Conservation (phyloP, 1,140 invertebrate genomes). For the Chymomyza costata region DNA sequence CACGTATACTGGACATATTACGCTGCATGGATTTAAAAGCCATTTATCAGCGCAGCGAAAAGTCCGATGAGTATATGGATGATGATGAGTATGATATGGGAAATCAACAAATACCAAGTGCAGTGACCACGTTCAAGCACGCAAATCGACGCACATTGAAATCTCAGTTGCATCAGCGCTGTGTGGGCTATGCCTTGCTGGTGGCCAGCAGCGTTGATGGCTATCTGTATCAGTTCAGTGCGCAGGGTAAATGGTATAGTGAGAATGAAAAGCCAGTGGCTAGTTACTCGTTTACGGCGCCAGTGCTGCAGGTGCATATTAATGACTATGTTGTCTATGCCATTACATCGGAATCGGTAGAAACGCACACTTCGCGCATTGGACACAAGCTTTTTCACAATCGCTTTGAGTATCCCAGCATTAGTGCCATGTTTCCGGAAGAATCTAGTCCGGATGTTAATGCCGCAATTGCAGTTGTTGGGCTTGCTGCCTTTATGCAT, state of each 20-base stretch:
- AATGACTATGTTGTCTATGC: slow-evolving; percentile 84
- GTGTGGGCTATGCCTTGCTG: slow-evolving; percentile 59
- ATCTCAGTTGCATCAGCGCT: slow-evolving; percentile 56
- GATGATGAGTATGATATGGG: slow-evolving; percentile 71
- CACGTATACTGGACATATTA: slow-evolving; percentile 57
- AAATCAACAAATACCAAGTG: slow-evolving; percentile 67
- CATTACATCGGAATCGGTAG: slow-evolving; percentile 85
- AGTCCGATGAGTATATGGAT: slow-evolving; percentile 27
- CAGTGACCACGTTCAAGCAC: slow-evolving; percentile 65
- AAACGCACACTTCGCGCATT: slow-evolving; percentile 85
- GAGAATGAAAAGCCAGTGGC: slow-evolving; percentile 72
- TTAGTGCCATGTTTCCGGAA: slow-evolving; percentile 55
- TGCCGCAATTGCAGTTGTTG: slow-evolving; percentile 84
- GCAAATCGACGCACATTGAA: slow-evolving; percentile 59
- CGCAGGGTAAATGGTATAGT: slow-evolving; percentile 72
- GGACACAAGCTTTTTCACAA: slow-evolving; percentile 77
- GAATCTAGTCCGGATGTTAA: slow-evolving; percentile 79
- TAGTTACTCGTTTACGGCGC: slow-evolving; percentile 83
- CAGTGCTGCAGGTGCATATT: slow-evolving; percentile 80
- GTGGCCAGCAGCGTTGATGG: slow-evolving; percentile 69
- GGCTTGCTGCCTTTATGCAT: slow-evolving; percentile 83
- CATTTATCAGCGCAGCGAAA: slow-evolving; percentile 57
- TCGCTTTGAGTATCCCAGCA: slow-evolving; percentile 67
- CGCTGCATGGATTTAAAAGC: slow-evolving; percentile 69
- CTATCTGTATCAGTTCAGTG: slow-evolving; percentile 70